A percentile compares a stretch with the other conserved stretches of the same genome.
Evolutionary conservation across 2,113 vertebrate genomes (phyloP).

Genomic region (Bos taurus): DNA sequence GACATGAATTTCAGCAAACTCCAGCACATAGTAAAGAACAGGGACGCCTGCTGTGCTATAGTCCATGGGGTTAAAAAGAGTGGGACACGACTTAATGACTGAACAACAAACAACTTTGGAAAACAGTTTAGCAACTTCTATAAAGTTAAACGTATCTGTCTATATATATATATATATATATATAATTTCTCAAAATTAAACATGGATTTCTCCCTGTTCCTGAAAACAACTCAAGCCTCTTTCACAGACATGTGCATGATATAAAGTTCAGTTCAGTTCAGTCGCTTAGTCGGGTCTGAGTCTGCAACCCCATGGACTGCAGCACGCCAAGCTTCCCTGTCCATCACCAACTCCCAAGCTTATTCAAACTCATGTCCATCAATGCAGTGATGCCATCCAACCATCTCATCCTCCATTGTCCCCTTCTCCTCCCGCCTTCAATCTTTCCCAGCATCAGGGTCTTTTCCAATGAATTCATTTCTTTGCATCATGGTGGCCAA

Average conservation of each 20-base stretch:
- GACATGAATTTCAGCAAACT: neutral
- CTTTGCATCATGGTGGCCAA: neutral
- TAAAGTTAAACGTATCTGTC: neutral
- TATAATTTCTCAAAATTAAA: neutral
- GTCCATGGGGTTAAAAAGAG: neutral
- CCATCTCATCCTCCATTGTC: neutral
- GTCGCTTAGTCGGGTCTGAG: accelerated
- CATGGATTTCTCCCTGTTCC: neutral
- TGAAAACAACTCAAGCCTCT: neutral
- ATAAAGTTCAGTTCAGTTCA: neutral
- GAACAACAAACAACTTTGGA: neutral
- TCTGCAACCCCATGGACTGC: neutral
- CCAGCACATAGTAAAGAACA: neutral
- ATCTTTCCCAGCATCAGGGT: neutral
- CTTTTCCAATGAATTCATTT: neutral
- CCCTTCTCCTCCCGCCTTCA: neutral
- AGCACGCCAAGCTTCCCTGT: neutral
- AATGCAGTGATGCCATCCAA: neutral
- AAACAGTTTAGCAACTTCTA: neutral
- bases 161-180: neutral
- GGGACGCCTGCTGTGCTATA: neutral
- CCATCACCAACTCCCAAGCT: neutral
- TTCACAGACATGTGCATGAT: neutral
- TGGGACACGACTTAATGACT: neutral
- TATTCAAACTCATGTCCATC: neutral